phyloP scores from a whole-genome alignment of 92 coral and sea anemone genomes.

The Phenganax marumi region DNA sequence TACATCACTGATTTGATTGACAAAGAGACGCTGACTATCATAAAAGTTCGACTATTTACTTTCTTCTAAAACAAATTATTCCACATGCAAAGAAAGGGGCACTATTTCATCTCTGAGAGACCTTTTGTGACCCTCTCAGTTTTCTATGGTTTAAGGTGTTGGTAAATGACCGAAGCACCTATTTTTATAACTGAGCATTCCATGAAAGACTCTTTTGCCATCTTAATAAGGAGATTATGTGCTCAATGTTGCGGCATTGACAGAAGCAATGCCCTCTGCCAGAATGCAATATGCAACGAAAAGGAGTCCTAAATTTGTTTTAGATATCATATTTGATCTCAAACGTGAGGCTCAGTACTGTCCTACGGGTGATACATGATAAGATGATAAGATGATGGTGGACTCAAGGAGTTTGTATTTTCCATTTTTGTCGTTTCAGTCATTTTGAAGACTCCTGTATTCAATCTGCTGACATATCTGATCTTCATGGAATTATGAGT shows the following conservation, averaged over 20 bases:
- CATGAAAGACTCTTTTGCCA: constrained; percentile 15
- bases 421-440: background rate
- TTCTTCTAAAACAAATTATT: background rate
- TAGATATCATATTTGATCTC: too few species aligned
- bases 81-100: background rate
- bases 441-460: background rate
- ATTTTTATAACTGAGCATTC: constrained; percentile 8
- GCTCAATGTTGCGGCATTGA: background rate
- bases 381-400: too few species aligned
- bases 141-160: background rate
- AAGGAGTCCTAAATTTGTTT: too few species aligned
- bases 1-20: constrained; percentile 11
- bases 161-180: background rate
- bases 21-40: background rate
- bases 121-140: too few species aligned
- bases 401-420: too few species aligned
- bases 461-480: background rate
- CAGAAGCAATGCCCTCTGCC: too few species aligned
- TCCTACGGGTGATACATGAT: too few species aligned
- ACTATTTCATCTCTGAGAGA: background rate
- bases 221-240: background rate
- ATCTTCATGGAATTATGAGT: background rate
- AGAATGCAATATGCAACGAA: too few species aligned
- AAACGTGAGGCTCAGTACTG: too few species aligned
- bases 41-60: background rate